Conservation (phyloP, 1,140 invertebrate genomes). For the Ptiloglossa arizonensis region DNA sequence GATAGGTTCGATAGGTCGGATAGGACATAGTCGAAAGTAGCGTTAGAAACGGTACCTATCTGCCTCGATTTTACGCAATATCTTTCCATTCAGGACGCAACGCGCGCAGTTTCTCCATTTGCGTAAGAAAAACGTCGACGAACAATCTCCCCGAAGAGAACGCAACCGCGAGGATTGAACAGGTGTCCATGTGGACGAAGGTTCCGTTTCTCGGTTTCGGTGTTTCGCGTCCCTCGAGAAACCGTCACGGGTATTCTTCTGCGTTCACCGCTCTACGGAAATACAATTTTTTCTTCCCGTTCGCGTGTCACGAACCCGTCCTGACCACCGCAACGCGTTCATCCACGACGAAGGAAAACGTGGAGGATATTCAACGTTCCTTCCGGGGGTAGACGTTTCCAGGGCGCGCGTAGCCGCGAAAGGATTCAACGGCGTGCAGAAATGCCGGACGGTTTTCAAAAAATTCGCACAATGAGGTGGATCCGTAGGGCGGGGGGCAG, state of each 20-base stretch:
- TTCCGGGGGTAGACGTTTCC: background rate
- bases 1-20: too few relatives aligned
- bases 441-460: constrained; percentile 1
- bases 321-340: constrained; percentile 11
- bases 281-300: constrained; percentile 1
- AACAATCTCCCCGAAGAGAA: too few relatives aligned
- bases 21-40: too few relatives aligned
- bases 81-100: too few relatives aligned
- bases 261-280: background rate
- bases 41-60: too few relatives aligned
- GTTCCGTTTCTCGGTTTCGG: background rate
- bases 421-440: constrained; percentile 1
- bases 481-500: constrained; percentile 6
- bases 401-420: background rate
- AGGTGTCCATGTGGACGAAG: background rate
- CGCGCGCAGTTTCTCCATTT: too few relatives aligned
- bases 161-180: too few relatives aligned
- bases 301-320: background rate
- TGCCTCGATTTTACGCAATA: too few relatives aligned
- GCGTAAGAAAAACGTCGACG: too few relatives aligned
- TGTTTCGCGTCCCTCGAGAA: background rate
- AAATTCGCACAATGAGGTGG: background rate
- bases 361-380: background rate
- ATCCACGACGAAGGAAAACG: background rate
- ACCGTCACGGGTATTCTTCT: background rate